Conservation (phyloP, 1,140 invertebrate species). For the Caerostris extrusa region DNA sequence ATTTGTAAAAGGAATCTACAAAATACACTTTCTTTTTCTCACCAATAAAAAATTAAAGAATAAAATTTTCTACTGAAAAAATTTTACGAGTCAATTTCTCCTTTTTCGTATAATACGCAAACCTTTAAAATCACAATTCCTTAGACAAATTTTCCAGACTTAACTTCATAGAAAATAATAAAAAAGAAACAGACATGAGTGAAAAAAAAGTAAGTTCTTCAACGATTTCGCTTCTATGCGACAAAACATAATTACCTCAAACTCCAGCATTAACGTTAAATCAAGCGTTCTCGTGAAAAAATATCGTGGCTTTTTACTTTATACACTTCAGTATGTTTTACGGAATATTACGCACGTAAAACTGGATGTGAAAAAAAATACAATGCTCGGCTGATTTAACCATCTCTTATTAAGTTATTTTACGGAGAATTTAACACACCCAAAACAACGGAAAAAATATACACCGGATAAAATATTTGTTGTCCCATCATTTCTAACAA, state of each 20-base stretch:
- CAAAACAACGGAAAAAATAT: neutral
- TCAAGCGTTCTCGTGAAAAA: constrained; percentile 20
- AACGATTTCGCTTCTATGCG: constrained; percentile 7
- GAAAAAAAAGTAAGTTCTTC: constrained; percentile 4
- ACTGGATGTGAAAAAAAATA: constrained; percentile 54
- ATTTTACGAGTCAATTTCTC: neutral
- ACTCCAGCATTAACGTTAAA: constrained; percentile 28
- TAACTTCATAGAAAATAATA: neutral
- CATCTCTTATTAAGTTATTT: constrained; percentile 68
- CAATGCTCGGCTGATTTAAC: constrained; percentile 40
- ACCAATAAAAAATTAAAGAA: too few species aligned
- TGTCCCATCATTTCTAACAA: neutral
- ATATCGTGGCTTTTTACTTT: constrained; percentile 36
- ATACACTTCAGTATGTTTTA: constrained; percentile 41
- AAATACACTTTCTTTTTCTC: neutral
- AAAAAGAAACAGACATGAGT: neutral
- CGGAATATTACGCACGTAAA: constrained; percentile 49
- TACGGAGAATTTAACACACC: constrained; percentile 61
- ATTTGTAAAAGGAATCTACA: neutral
- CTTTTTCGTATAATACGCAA: neutral
- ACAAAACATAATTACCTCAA: constrained; percentile 41
- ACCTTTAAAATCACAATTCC: neutral
- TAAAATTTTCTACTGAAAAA: neutral
- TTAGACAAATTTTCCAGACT: neutral
- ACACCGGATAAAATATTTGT: constrained; percentile 4